Evolutionary conservation across 1,140 invertebrate genomes (phyloP).

Genomic region (Propsilocerus akamusi): DNA sequence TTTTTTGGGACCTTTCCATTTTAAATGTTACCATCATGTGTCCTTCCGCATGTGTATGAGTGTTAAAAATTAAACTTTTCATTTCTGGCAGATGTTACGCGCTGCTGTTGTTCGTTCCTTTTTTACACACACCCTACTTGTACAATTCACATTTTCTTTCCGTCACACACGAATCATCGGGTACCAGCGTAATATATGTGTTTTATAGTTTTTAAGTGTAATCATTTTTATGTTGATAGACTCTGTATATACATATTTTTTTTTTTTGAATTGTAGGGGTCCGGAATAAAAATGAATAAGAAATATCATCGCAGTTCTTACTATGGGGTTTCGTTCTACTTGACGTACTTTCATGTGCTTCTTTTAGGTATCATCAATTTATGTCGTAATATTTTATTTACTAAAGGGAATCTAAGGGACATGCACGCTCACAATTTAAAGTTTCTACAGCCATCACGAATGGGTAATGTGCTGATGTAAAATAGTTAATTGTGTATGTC

Average conservation of each 20-base stretch:
- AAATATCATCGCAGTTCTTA: too few species aligned
- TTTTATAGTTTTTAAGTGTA: not conserved
- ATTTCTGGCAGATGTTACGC: not conserved
- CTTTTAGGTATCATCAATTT: not conserved
- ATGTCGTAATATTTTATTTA: too few species aligned
- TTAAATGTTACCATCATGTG: not conserved
- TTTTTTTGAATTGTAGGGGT: not conserved
- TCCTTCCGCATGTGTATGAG: not conserved
- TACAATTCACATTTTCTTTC: not conserved
- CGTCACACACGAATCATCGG: too few species aligned
- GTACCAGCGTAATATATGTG: not conserved
- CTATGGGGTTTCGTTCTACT: not conserved
- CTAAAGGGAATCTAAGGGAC: not conserved
- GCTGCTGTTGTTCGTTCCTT: not conserved
- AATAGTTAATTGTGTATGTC: not conserved
- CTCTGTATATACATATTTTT: not conserved
- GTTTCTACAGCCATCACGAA: not conserved
- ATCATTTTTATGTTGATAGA: not conserved
- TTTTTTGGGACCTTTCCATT: not conserved
- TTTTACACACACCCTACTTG: not conserved
- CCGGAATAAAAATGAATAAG: not conserved
- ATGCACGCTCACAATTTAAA: not conserved
- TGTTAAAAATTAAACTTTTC: not conserved
- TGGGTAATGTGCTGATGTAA: not conserved
- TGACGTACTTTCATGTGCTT: not conserved